phyloP scores from a whole-genome alignment of 1,140 invertebrate species.

The Capitella teleta region DNA sequence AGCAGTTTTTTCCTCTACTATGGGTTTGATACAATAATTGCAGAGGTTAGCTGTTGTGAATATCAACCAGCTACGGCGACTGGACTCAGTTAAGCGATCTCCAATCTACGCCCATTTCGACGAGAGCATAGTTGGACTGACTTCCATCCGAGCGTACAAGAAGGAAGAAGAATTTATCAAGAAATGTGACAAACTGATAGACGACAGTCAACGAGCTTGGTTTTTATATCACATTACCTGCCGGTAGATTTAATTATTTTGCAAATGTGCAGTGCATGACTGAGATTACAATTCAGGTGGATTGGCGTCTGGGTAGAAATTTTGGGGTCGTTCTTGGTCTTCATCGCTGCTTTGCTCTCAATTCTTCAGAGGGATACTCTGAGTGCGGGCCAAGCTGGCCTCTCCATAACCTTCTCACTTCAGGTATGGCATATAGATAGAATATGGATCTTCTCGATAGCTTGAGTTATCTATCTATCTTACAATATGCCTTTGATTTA shows the following conservation, averaged over 20 bases:
- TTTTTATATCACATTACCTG: too few relatives aligned
- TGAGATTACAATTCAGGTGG: too few relatives aligned
- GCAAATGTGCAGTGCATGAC: too few relatives aligned
- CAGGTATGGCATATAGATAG: too few relatives aligned
- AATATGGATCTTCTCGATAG: too few relatives aligned
- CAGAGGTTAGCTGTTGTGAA: conserved; percentile 5
- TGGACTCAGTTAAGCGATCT: conserved; percentile 9
- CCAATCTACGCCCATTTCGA: conserved; percentile 10
- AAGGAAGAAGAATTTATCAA: conserved; percentile 13
- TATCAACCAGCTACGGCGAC: conserved; percentile 7
- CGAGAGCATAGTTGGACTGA: conserved; percentile 44
- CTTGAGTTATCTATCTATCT: too few relatives aligned
- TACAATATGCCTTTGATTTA: too few relatives aligned
- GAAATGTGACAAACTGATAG: conserved; percentile 6
- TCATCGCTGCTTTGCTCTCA: neutral
- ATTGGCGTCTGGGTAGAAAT: conserved; percentile 2
- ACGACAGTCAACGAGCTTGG: conserved; percentile 13
- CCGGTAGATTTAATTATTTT: too few relatives aligned
- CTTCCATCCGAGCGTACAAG: conserved; percentile 15
- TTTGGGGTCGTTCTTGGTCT: conserved; percentile 1
- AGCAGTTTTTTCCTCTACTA: too few relatives aligned
- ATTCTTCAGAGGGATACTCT: neutral
- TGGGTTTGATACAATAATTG: neutral
- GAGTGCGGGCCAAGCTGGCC: conserved; percentile 64
- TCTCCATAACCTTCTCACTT: conserved; percentile 87